A percentile compares a stretch with the other conserved stretches of the same genome.
Conservation (phyloP, 2,797 vertebrate genomes). For the Rhincodon typus region DNA sequence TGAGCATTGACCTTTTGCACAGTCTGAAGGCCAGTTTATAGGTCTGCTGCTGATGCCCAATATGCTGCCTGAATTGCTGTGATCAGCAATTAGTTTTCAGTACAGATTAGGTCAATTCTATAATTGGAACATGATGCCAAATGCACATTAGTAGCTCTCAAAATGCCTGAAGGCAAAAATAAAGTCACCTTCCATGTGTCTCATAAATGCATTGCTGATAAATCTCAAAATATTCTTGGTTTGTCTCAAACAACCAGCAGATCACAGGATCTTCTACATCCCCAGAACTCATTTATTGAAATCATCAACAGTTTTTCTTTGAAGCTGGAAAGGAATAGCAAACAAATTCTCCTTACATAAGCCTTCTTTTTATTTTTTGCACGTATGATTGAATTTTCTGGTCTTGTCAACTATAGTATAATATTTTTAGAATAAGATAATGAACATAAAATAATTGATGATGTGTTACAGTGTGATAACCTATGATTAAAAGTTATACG, state of each 20-base stretch:
- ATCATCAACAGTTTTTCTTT: neutral
- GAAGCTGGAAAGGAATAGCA: neutral
- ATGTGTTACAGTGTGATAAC: neutral
- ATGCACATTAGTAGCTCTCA: constrained; percentile 60
- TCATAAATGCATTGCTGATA: neutral
- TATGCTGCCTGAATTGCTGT: constrained; percentile 6
- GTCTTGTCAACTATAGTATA: neutral
- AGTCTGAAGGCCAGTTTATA: neutral
- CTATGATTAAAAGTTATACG: neutral
- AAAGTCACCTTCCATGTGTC: constrained; percentile 25
- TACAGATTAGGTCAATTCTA: constrained; percentile 63
- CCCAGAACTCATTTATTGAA: neutral
- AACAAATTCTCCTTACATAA: neutral
- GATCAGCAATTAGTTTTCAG: too few relatives aligned
- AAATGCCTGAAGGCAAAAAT: constrained; percentile 48
- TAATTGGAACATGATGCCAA: constrained; percentile 68
- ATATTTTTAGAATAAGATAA: neutral
- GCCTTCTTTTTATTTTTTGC: neutral
- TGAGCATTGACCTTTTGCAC: neutral
- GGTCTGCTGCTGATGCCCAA: neutral
- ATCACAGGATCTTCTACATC: neutral
- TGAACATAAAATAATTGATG: neutral
- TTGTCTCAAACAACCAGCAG: neutral
- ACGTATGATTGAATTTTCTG: neutral
- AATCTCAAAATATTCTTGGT: neutral